Base-by-base conservation (phyloP, 2,797 vertebrate species). In the Nyctalus aviator region DNA sequence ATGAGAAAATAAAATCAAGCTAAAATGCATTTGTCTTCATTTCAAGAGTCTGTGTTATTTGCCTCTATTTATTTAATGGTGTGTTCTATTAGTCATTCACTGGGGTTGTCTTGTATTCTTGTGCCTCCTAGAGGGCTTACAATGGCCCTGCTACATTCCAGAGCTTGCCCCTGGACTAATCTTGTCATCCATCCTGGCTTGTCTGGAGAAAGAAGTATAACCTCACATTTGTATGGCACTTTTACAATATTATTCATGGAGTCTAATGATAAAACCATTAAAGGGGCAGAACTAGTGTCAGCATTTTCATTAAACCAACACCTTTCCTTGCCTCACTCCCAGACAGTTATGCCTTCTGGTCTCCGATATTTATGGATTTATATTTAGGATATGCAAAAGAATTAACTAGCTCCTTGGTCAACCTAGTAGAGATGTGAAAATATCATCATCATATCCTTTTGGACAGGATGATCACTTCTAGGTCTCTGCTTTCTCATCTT, bases 1-100 rank as follows among this genome's bases (percentile, higher is more conserved):
- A 92, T 92, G 73, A 96, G 89, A 96, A 96, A 95, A 94, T 88
- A 95, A 93, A 96, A 95, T 91, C 93, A 85, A 96, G 71, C 59
- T 86, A 95, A 92, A 95, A 81, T 25, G 12, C 69, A 95, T 92
- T 93, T 93, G 71, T 97, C 91, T 96, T 93, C 83, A 93, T 96
- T 95, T 96, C 89, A 88, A 94, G 84, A 53, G n/a, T 46, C 17
- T 78, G 84, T 44, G 57, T 82, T 85, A 32, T 77, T 93, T 44
- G 8, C 68, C 48, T 92, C 68, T 88, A 8, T 88, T 94, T 88
- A 64, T 93, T 94, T 75, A 94, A 93, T 37, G 37, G 8, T 48
- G 20, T 92, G 35, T 46, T 92, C 48, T 46, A 3, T 87, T 73
- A 57, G 20, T 82, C 48, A 57, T 64, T 85, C 66, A 20, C 76